Evolutionary conservation across 2,888 invertebrate species (phyloP).

Genomic region (Rhodophaea formosa): DNA sequence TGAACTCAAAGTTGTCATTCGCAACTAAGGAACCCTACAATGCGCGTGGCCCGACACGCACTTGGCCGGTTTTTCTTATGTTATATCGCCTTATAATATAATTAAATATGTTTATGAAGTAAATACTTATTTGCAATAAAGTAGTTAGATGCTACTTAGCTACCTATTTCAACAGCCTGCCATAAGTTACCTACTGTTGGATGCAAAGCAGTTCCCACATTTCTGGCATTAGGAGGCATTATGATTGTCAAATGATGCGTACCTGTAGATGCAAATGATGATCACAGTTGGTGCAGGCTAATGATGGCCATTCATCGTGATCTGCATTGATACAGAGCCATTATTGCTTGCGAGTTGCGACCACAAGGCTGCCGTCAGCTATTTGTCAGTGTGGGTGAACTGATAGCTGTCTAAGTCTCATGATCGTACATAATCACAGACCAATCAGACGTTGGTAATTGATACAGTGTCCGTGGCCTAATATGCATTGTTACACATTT

Average conservation of each 20-base stretch:
- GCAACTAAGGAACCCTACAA: too few relatives aligned
- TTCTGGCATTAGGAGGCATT: slow-evolving; percentile 13
- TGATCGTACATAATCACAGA: slow-evolving; percentile 36
- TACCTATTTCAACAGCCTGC: too few relatives aligned
- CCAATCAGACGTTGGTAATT: slow-evolving; percentile 30
- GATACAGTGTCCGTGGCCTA: slow-evolving; percentile 22
- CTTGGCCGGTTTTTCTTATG: too few relatives aligned
- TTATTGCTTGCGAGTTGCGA: slow-evolving; percentile 45
- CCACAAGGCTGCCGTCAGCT: slow-evolving; percentile 43
- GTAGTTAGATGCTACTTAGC: too few relatives aligned
- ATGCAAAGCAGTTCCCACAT: neutral
- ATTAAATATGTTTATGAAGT: too few relatives aligned
- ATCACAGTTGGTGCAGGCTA: slow-evolving; percentile 53
- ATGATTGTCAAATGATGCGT: slow-evolving; percentile 16
- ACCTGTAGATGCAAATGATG: slow-evolving; percentile 50
- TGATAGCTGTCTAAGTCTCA: slow-evolving; percentile 40
- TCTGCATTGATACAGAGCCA: slow-evolving; percentile 65
- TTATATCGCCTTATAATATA: too few relatives aligned
- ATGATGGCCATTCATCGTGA: slow-evolving; percentile 73
- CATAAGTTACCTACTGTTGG: too few relatives aligned
- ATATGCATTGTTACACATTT: slow-evolving; percentile 13
- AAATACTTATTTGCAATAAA: too few relatives aligned
- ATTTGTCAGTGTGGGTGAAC: slow-evolving; percentile 41
- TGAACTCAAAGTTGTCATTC: too few relatives aligned
- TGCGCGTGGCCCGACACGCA: too few relatives aligned